Base-by-base conservation (phyloP, 2,888 invertebrate genomes). In the Volucella inflata region DNA sequence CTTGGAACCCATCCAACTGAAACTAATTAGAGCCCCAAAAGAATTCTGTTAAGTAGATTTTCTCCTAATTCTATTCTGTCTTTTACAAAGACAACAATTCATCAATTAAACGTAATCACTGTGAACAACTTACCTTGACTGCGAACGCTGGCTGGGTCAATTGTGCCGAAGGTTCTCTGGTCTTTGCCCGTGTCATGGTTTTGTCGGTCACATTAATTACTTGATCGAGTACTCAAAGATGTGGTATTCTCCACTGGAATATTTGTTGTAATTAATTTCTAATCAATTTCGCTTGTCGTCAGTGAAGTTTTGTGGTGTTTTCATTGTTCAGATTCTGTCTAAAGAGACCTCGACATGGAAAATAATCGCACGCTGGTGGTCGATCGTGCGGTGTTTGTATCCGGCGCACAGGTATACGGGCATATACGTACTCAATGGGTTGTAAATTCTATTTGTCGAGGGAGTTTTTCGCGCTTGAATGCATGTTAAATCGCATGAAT, bases 331-430 rank as follows among this genome's bases (percentile, higher is more conserved):
- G 12, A 6, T 40, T 48, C 40, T 10, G 12, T 10, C 48, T 17
- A 14, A n/a, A 68, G 44, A 62, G 72, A 67, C 82, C 82, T 77
- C 72, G 82, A 78, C 82, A 77, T 57, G 62, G 30, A 82, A 82
- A 70, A 57, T 17, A 72, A 14, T 21, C 44, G 53, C 46, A 6
- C 68, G 67, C 48, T 71, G 78, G 60, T 67, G 40, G 60, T 60
- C 53, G 46, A 12, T 57, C 59, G 64, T 71, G 76, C 21, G 51
- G 57, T 57, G 46, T 48, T 40, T 38, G 50, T 46, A 50, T 50
- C 55, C 71, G 30, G 30, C 6, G 48, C 42, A 59, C n/a, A 42
- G 14, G 44, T 21, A 60, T 60, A 36, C 50, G 60, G 53, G 16
- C n/a, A 60, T 60, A 36, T 40, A 51, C 38, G n/a, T 59, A 48